phyloP scores from a whole-genome alignment of 2,797 vertebrate species.

The Yasuhikotakia modesta region DNA sequence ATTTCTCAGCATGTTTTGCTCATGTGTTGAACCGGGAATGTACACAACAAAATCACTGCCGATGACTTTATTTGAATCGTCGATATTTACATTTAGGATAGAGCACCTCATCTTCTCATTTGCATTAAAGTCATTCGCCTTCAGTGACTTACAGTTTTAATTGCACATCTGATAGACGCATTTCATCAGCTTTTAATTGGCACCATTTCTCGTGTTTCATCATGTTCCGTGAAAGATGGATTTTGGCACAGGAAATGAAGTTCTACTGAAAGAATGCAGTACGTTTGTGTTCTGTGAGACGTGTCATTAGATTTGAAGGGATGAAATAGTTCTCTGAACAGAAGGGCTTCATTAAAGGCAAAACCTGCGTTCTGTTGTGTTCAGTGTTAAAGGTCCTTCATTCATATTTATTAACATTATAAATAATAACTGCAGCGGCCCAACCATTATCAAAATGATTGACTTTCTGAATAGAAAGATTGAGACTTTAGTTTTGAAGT shows the following conservation, averaged over 20 bases:
- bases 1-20: conserved; percentile 47
- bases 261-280: not conserved
- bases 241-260: not conserved
- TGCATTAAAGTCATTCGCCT: conserved; percentile 22
- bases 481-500: not conserved
- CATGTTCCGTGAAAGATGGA: not conserved
- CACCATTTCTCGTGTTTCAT: not conserved
- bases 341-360: not conserved
- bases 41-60: conserved; percentile 2
- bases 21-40: conserved; percentile 34
- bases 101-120: conserved; percentile 15
- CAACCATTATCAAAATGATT: not conserved
- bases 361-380: not conserved
- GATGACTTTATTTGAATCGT: conserved; percentile 2
- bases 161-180: conserved; percentile 23
- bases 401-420: not conserved
- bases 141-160: conserved; percentile 8
- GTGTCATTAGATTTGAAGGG: not conserved
- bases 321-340: not conserved
- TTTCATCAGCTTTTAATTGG: conserved; percentile 16
- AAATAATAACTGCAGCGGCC: not conserved
- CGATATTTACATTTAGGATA: conserved; percentile 11
- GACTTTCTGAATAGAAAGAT: not conserved
- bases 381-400: not conserved
- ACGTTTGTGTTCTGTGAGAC: not conserved